Conservation (phyloP, 2,797 vertebrate genomes). For the Pseudochromis fuscus region DNA sequence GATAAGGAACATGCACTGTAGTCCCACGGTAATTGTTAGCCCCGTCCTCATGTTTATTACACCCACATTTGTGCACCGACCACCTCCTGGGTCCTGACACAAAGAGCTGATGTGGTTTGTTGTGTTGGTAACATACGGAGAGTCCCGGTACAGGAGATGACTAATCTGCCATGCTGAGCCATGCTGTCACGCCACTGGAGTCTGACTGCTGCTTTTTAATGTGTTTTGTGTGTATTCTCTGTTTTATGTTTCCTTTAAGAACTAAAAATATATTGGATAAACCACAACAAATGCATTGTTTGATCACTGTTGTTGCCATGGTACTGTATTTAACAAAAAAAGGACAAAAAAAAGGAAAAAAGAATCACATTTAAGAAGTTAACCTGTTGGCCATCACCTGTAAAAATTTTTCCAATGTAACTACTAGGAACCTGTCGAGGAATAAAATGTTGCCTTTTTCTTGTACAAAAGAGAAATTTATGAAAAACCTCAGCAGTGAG, state of each 20-base stretch:
- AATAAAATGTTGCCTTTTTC: slow-evolving; percentile 98
- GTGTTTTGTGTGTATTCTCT: slow-evolving; percentile 87
- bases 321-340: slow-evolving; percentile 92
- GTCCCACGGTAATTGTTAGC: slow-evolving; percentile 46
- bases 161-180: slow-evolving; percentile 98
- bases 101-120: slow-evolving; percentile 60
- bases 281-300: slow-evolving; percentile 88
- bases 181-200: slow-evolving; percentile 91
- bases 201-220: slow-evolving; percentile 92
- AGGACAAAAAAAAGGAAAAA: slow-evolving; percentile 38
- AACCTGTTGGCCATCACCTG: slow-evolving; percentile 91
- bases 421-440: slow-evolving; percentile 92
- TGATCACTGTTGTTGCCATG: slow-evolving; percentile 94
- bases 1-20: slow-evolving; percentile 61
- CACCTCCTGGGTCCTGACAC: slow-evolving; percentile 62
- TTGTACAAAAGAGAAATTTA: slow-evolving; percentile 99
- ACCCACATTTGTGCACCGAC: slow-evolving; percentile 45
- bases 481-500: slow-evolving; percentile 94
- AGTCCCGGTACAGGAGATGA: slow-evolving; percentile 74
- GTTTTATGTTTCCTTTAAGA: slow-evolving; percentile 90
- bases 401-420: slow-evolving; percentile 94
- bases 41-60: slow-evolving; percentile 54
- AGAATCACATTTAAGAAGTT: slow-evolving; percentile 64
- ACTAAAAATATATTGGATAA: slow-evolving; percentile 79
- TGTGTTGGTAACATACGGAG: slow-evolving; percentile 61